phyloP scores from a whole-genome alignment of 1,140 invertebrate genomes.

The Bacillus rossius region DNA sequence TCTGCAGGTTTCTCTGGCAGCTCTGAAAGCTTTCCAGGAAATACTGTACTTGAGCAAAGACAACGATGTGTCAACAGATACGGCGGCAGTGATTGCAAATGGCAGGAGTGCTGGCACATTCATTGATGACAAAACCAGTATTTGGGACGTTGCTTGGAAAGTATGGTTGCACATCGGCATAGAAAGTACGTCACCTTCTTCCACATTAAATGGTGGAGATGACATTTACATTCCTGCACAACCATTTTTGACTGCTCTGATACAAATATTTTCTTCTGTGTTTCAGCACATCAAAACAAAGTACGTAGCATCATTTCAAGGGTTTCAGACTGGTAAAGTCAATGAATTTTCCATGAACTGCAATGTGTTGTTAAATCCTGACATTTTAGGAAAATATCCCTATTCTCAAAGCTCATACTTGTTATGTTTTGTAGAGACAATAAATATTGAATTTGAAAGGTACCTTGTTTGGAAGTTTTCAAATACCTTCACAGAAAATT shows the following conservation, averaged over 20 bases:
- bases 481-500: too few species aligned
- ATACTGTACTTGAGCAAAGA: constrained; percentile 63
- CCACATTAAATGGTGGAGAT: constrained; percentile 40
- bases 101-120: constrained; percentile 11
- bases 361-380: too few species aligned
- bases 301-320: constrained; percentile 44
- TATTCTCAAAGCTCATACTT: too few species aligned
- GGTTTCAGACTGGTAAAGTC: not conserved
- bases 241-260: constrained; percentile 85
- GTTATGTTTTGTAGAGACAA: too few species aligned
- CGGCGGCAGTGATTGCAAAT: constrained; percentile 12
- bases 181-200: constrained; percentile 64
- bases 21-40: constrained; percentile 93
- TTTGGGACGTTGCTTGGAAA: constrained; percentile 77
- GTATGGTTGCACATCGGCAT: constrained; percentile 82
- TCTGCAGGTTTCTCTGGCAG: constrained; percentile 78
- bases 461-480: too few species aligned
- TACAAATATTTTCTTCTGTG: constrained; percentile 91
- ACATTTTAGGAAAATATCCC: too few species aligned
- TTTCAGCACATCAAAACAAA: constrained; percentile 84
- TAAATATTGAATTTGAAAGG: too few species aligned
- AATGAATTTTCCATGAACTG: too few species aligned
- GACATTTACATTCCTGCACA: constrained; percentile 82
- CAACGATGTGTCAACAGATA: constrained; percentile 19
- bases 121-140: constrained; percentile 50